Evolutionary conservation across 2,797 vertebrate species (phyloP).

Genomic region (Artibeus lituratus): DNA sequence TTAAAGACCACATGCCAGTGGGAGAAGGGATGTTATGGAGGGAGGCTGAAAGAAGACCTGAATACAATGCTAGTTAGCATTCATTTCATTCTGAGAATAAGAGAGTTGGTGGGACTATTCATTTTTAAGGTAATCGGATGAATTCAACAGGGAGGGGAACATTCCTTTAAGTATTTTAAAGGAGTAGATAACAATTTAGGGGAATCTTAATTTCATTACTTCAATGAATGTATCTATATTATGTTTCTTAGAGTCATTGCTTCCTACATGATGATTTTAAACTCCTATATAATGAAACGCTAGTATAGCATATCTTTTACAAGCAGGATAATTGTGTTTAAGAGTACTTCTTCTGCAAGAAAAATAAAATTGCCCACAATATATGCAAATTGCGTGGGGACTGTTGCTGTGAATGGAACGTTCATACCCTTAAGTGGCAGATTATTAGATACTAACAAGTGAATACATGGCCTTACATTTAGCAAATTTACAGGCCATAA

Average conservation of each 20-base stretch:
- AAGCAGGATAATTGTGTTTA: slow-evolving; percentile 42
- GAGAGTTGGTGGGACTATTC: not conserved
- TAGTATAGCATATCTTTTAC: not conserved
- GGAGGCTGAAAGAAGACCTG: not conserved
- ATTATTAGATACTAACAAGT: slow-evolving; percentile 45
- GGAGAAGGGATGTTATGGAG: not conserved
- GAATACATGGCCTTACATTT: slow-evolving; percentile 1
- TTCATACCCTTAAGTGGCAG: slow-evolving; percentile 37
- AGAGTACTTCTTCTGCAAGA: slow-evolving; percentile 2
- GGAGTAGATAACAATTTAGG: not conserved
- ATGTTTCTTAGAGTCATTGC: slow-evolving; percentile 23
- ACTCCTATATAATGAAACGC: not conserved
- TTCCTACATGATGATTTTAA: slow-evolving; percentile 39
- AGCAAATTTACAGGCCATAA: slow-evolving; percentile 18
- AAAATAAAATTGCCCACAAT: slow-evolving; percentile 55
- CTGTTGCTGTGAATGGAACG: slow-evolving; percentile 55
- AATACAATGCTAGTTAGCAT: not conserved
- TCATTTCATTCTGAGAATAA: not conserved
- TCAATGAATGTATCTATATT: not conserved
- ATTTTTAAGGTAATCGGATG: not conserved
- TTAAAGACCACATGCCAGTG: not conserved
- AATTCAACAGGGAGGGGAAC: not conserved
- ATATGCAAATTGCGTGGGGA: slow-evolving; percentile 48
- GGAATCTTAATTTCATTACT: slow-evolving; percentile 17
- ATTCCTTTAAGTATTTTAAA: not conserved